phyloP scores from a whole-genome alignment of 2,888 invertebrate species.

The Callinectes sapidus region DNA sequence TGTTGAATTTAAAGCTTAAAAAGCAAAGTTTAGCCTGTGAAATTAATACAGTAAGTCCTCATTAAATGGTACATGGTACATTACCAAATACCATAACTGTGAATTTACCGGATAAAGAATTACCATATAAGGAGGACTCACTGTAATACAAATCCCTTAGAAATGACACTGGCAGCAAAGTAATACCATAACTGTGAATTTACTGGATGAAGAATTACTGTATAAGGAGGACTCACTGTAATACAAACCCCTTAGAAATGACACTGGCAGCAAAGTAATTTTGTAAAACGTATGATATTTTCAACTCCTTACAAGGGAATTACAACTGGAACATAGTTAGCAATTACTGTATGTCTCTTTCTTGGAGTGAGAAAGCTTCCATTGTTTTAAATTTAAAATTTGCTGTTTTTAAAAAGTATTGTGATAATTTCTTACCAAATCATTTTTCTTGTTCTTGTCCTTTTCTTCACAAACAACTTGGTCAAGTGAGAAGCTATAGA shows the following conservation, averaged over 20 bases:
- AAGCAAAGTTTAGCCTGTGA: not conserved
- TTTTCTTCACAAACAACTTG: constrained; percentile 51
- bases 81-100: too few species aligned
- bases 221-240: too few species aligned
- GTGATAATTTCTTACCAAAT: constrained; percentile 30
- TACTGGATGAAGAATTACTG: too few species aligned
- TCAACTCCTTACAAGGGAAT: not conserved
- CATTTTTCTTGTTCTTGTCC: constrained; percentile 50
- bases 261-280: not conserved
- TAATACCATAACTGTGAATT: too few species aligned
- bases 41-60: not conserved
- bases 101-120: too few species aligned
- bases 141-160: too few species aligned
- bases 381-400: too few species aligned
- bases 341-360: not conserved
- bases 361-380: not conserved
- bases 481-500: constrained; percentile 58
- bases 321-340: not conserved
- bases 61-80: too few species aligned
- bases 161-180: too few species aligned
- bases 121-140: too few species aligned
- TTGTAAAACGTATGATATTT: not conserved
- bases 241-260: not conserved
- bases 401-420: not conserved
- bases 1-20: not conserved